Conservation (phyloP, 2,797 vertebrate genomes). For the Fistularia commersonii region DNA sequence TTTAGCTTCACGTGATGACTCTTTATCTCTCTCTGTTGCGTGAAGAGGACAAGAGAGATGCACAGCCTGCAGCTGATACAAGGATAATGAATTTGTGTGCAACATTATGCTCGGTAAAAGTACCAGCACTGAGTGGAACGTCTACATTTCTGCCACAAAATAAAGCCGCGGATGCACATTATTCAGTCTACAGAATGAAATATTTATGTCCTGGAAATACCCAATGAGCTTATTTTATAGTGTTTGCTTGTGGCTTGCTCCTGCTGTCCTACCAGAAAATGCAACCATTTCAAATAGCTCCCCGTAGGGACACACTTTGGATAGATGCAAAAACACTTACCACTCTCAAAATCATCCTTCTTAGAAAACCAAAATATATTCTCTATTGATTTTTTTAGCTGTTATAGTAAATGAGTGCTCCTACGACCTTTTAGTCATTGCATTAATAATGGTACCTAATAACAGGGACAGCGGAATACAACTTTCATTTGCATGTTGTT, state of each 20-base stretch:
- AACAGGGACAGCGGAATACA: conserved; percentile 8
- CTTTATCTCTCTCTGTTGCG: background rate
- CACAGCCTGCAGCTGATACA: conserved; percentile 13
- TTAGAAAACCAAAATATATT: conserved; percentile 7
- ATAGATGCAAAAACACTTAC: conserved; percentile 4
- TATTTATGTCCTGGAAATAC: conserved; percentile 28
- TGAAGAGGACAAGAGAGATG: background rate
- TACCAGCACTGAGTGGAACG: conserved; percentile 16
- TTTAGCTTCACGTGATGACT: conserved; percentile 16
- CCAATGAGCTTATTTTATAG: conserved; percentile 22
- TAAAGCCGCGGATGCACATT: conserved; percentile 8
- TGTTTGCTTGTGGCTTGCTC: conserved; percentile 9
- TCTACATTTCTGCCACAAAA: conserved; percentile 16
- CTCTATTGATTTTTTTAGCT: conserved; percentile 8
- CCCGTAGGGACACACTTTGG: conserved; percentile 12
- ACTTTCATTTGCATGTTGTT: conserved; percentile 19
- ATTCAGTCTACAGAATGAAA: background rate
- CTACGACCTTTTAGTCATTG: conserved; percentile 8
- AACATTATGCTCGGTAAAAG: background rate
- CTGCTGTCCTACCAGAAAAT: conserved; percentile 16
- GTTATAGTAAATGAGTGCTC: conserved; percentile 3
- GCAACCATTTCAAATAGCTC: conserved; percentile 15
- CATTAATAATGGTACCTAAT: conserved; percentile 14
- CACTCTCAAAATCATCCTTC: conserved; percentile 3
- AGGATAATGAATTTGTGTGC: conserved; percentile 28